phyloP scores from a whole-genome alignment of 2,888 invertebrate species.

The Acrocyrtus sp. region DNA sequence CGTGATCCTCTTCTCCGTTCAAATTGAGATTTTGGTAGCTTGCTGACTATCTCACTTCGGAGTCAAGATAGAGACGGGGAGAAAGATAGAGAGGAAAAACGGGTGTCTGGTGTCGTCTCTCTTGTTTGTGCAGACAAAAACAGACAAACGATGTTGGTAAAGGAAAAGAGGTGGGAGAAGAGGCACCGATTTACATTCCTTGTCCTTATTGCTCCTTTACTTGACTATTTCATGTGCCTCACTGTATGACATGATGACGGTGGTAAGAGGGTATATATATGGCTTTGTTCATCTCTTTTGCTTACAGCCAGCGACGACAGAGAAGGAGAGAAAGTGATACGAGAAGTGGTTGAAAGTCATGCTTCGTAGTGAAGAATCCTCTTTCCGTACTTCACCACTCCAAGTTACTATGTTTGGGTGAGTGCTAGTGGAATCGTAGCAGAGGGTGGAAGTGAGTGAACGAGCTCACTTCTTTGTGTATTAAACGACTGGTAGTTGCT shows the following conservation, averaged over 20 bases:
- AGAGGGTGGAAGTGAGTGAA: neutral
- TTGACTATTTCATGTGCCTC: conserved; percentile 12
- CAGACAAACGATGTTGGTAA: neutral
- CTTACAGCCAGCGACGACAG: neutral
- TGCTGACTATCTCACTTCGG: too few relatives aligned
- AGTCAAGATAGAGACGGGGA: too few relatives aligned
- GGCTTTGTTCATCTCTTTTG: neutral
- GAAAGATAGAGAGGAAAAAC: conserved; percentile 16
- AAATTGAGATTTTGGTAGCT: conserved; percentile 31
- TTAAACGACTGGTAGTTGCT: too few relatives aligned
- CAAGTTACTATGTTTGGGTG: neutral
- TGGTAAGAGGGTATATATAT: conserved; percentile 1
- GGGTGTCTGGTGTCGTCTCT: conserved; percentile 11
- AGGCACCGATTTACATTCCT: conserved; percentile 15
- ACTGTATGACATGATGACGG: neutral
- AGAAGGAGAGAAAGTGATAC: neutral
- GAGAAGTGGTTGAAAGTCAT: conserved; percentile 31
- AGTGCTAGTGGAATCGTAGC: neutral
- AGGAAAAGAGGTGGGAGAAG: conserved; percentile 11
- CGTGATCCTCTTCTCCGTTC: conserved; percentile 33
- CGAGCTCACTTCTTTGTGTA: neutral
- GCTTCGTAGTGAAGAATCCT: conserved; percentile 9
- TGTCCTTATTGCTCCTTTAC: neutral
- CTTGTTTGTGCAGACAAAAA: conserved; percentile 1
- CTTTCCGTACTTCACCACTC: neutral